phyloP scores from a whole-genome alignment of 1,140 invertebrate species.

The Ericerus pela region DNA sequence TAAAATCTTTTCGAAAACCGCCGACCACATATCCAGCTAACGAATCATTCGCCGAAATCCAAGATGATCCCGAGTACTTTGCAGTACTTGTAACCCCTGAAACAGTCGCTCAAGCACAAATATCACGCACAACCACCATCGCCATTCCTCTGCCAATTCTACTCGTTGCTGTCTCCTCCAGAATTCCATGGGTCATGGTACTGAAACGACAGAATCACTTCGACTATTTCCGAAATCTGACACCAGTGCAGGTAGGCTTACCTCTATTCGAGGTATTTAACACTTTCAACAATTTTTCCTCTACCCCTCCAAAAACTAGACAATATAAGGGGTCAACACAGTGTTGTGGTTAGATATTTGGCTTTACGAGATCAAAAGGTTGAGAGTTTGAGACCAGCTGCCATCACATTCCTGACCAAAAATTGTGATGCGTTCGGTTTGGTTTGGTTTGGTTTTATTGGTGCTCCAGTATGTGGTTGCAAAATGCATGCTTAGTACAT shows the following conservation, averaged over 20 bases:
- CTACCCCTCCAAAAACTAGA: too few relatives aligned
- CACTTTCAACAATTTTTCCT: too few relatives aligned
- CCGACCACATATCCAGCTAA: background rate
- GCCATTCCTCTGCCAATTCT: slow-evolving; percentile 6
- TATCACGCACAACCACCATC: background rate
- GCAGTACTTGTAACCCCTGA: slow-evolving; percentile 15
- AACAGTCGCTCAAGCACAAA: background rate
- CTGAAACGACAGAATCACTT: slow-evolving; percentile 6
- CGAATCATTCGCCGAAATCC: background rate
- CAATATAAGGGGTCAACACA: too few relatives aligned
- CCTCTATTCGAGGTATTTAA: too few relatives aligned
- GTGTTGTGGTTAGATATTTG: too few relatives aligned
- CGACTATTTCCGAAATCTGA: background rate
- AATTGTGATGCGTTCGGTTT: too few relatives aligned
- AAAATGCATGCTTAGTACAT: too few relatives aligned
- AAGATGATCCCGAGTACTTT: slow-evolving; percentile 14
- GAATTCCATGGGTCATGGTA: slow-evolving; percentile 14
- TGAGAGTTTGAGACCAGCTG: too few relatives aligned
- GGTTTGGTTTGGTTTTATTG: too few relatives aligned
- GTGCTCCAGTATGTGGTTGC: too few relatives aligned
- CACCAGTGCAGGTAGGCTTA: background rate
- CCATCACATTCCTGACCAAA: too few relatives aligned
- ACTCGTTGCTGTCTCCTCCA: background rate
- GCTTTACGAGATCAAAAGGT: too few relatives aligned
- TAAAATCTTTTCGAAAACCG: background rate